Base-by-base conservation (phyloP, 2,888 invertebrate species). In the Auanema freiburgensis region DNA sequence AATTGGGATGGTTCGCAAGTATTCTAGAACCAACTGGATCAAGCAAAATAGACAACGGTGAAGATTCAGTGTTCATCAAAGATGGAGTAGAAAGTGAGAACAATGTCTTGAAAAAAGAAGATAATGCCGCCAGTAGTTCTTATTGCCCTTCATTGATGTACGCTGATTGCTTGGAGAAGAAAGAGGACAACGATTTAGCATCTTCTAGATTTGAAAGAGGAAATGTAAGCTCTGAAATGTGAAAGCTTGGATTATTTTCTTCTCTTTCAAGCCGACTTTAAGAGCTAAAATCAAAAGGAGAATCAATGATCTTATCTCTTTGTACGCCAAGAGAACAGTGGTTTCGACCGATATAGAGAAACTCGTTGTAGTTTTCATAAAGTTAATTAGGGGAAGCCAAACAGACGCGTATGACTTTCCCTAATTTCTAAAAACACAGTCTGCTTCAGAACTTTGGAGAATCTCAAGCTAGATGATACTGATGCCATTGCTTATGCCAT, bases 101-200 rank as follows among this genome's bases (percentile, higher is more conserved):
- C 23, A n/a, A 23, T 6, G 10, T n/a, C 12, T 55, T 41, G 14
- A 55, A 33, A 33, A 33, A 8, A 33, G 33, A 33, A 5, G 33
- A 33, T 5, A 3, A 33, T 5, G 33, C 3, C 33, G 33, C 8
- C 8, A 8, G 33, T 8, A 33, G 33, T 33, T 33, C 8, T 5
- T 33, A 33, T 33, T 33, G 33, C 8, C 33, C 33, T 33, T 8
- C 8, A 5, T 5, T 33, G 3, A 23, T 43, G 42, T 59, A 59
- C 43, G 53, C 43, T 21, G 24, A 21, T 23, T 52, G 53, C 42
- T 18, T 59, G 18, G 59, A 59, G n/a, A 14, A n/a, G 16, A 59
- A 59, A 24, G 59, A 59, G 23, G 51, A 59, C 42, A 59, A 59
- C 24, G 59, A 53, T 23, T 42, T 59, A 18, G 52, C 52, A 24